Base-by-base conservation (phyloP, 2,113 vertebrate species). In the Vireo altiloquus region DNA sequence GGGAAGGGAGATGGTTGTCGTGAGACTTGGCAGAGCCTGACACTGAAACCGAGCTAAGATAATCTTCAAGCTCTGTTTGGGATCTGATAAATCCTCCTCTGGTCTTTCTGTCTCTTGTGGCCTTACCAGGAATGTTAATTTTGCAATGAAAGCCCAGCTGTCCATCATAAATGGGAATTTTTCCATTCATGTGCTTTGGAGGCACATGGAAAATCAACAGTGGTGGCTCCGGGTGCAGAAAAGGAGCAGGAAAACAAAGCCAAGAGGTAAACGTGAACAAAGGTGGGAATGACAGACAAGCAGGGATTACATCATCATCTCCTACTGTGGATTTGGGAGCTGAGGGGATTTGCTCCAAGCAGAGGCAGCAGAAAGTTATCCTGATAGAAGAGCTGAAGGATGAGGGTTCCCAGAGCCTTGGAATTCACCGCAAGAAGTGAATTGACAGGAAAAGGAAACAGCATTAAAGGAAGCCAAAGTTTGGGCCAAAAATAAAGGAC, bases 61-160 rank as follows among this genome's bases (percentile, higher is more conserved):
- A 7, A 3, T 30, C n/a, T 18, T 42, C 79, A 46, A 4, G 24
- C 21, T 47, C 37, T 1, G 0, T 50, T 9, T 83, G 28, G 69
- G 39, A 54, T 50, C n/a, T 42, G 52, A 56, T 15, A 64, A 92
- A 78, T 39, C 49, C 65, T 42, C 10, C 39, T 65, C 49, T 63
- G 53, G 27, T 20, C 71, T 75, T 59, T 35, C 75, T 60, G 35
- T 40, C 60, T 71, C 53, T 27, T 53, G 31, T 21, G 69, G 54
- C 74, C 40, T 76, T 28, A 44, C 4, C 56, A 79, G 61, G 53
- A 84, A 46, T 0, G 6, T 18, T 16, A 9, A 71, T 90, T 92
- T 65, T 81, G 39, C 76, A 66, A 24, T 1, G 4, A 60, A 59
- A 93, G 18, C 49, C 46, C 49, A 70, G 47, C 27, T 80, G 60